Evolutionary conservation across 2,888 invertebrate species (phyloP).

Genomic region (Crepidodera aurea): DNA sequence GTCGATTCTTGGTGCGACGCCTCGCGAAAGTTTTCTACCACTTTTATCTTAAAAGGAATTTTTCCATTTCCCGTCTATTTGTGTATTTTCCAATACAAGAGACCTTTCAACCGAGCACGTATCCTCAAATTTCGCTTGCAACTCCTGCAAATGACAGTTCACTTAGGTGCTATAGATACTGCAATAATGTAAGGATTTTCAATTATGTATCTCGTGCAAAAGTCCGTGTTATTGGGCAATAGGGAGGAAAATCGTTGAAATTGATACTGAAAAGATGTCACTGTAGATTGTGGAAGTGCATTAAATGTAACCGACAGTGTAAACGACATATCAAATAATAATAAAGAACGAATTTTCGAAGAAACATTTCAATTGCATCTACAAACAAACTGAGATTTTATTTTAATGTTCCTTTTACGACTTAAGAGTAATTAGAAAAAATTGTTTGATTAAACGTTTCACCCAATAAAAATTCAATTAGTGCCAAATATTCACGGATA

Average conservation of each 20-base stretch:
- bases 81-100: conserved; percentile 20
- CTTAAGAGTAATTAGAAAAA: no score
- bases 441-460: no score
- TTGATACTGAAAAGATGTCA: conserved; percentile 7
- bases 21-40: neutral
- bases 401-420: no score
- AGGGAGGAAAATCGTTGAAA: conserved; percentile 8
- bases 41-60: conserved; percentile 19
- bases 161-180: conserved; percentile 1
- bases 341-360: no score
- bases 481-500: no score
- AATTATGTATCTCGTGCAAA: conserved; percentile 10
- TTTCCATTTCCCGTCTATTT: conserved; percentile 19
- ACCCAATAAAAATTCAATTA: no score
- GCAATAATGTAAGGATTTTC: neutral
- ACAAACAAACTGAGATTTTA: no score
- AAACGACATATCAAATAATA: no score
- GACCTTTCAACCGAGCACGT: conserved; percentile 6
- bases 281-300: neutral
- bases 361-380: no score
- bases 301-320: no score
- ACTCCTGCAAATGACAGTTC: conserved; percentile 10
- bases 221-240: neutral
- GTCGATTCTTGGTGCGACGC: neutral
- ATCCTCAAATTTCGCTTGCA: neutral